These are phyloP conservation scores for Erethizon dorsatum DNA, from an alignment of 2,797 vertebrate genomes.

Conservation along the genomic window DNA sequence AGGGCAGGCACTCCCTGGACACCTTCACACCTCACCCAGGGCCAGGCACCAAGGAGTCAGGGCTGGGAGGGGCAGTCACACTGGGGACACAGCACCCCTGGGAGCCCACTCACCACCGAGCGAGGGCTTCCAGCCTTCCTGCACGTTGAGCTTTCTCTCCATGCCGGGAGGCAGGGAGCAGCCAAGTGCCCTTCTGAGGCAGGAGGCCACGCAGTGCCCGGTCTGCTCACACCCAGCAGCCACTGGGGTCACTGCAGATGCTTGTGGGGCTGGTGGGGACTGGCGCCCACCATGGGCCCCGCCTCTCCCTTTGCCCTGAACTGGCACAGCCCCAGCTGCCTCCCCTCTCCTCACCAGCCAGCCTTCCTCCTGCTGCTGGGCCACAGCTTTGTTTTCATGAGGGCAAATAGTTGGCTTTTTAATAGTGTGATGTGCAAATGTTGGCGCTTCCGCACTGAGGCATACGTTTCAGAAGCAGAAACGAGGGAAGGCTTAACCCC, in stretches of 20 bases:
- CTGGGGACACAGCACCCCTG: neutral
- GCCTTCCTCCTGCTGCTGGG: no score
- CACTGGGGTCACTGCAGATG: no score
- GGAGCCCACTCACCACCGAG: neutral
- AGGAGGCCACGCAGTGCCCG: no score
- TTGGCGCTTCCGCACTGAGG: neutral
- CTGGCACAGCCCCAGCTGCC: neutral
- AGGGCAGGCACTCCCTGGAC: no score
- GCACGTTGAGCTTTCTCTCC: neutral
- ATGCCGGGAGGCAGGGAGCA: no score
- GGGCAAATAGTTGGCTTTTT: no score
- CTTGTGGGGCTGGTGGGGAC: neutral
- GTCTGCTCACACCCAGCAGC: no score
- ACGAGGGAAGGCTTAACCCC: neutral
- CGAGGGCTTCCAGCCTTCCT: neutral
- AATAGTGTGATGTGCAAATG: no score
- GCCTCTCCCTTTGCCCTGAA: neutral
- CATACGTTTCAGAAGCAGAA: neutral
- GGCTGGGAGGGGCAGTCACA: neutral
- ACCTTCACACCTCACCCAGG: neutral
- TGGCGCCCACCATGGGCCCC: neutral
- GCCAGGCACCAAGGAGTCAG: neutral
- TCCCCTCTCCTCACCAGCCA: neutral
- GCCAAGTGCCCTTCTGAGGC: no score
- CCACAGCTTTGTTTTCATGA: neutral